These are phyloP conservation scores for Leptestheria dahalacensis DNA, from an alignment of 1,140 invertebrate species.

Conservation along the genomic window DNA sequence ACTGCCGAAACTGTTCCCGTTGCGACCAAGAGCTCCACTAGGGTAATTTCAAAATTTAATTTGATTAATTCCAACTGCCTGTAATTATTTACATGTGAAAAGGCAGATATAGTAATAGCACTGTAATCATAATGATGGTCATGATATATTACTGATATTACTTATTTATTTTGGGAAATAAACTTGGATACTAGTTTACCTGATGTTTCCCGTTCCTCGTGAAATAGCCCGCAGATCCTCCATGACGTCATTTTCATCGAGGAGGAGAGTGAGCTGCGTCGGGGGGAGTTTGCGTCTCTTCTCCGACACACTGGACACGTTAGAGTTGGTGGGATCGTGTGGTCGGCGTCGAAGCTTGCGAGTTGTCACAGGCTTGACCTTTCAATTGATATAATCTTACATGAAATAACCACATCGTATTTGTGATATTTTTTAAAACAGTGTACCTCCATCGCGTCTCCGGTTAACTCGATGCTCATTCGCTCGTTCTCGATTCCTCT, in stretches of 20 bases:
- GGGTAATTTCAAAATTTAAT: no score
- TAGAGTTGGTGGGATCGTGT: slow-evolving; percentile 71
- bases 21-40: slow-evolving; percentile 17
- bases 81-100: no score
- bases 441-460: slow-evolving; percentile 61
- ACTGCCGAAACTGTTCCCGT: not conserved
- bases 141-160: no score
- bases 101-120: no score
- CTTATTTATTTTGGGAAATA: no score
- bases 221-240: slow-evolving; percentile 71
- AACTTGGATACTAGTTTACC: not conserved
- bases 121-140: no score
- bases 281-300: slow-evolving; percentile 53
- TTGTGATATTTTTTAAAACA: not conserved
- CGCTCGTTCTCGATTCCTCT: slow-evolving; percentile 76
- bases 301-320: slow-evolving; percentile 57
- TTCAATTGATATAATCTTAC: slow-evolving; percentile 21
- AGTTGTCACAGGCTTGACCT: slow-evolving; percentile 46
- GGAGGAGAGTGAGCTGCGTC: slow-evolving; percentile 63
- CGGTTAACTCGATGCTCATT: slow-evolving; percentile 70
- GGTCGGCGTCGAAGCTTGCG: slow-evolving; percentile 76
- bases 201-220: slow-evolving; percentile 35
- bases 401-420: slow-evolving; percentile 20
- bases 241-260: slow-evolving; percentile 80
- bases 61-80: no score